Percentiles rank a stretch among this genome's conserved stretches.
Evolutionary conservation across 2,888 invertebrate species (phyloP).

Genomic region (Achlya flavicornis): DNA sequence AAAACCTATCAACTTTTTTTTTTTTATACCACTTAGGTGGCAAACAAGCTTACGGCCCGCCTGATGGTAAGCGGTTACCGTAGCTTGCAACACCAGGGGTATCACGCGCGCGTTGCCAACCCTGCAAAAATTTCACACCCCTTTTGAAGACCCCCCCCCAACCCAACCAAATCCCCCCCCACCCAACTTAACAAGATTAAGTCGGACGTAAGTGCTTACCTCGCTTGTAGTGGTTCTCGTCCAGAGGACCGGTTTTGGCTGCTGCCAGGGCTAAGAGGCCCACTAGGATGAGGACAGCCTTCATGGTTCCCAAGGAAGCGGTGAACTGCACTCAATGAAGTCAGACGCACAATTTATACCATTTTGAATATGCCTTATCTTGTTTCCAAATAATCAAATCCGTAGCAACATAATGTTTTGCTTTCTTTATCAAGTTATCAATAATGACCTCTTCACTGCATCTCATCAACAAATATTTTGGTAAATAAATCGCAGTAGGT

Average conservation of each 20-base stretch:
- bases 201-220: slow-evolving; percentile 37
- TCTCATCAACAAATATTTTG: slow-evolving; percentile 6
- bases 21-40: too few relatives aligned
- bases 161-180: too few relatives aligned
- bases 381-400: slow-evolving; percentile 18
- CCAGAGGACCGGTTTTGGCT: slow-evolving; percentile 49
- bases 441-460: slow-evolving; percentile 11
- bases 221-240: slow-evolving; percentile 42
- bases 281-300: slow-evolving; percentile 74
- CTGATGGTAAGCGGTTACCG: too few relatives aligned
- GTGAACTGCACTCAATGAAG: slow-evolving; percentile 57
- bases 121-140: too few relatives aligned
- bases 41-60: too few relatives aligned
- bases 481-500: neutral
- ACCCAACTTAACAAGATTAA: too few relatives aligned
- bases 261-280: slow-evolving; percentile 66
- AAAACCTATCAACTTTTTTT: too few relatives aligned
- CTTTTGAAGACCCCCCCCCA: too few relatives aligned
- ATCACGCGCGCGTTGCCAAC: too few relatives aligned
- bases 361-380: slow-evolving; percentile 18
- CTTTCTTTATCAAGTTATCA: slow-evolving; percentile 29
- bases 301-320: slow-evolving; percentile 65
- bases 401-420: slow-evolving; percentile 27
- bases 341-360: slow-evolving; percentile 37
- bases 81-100: too few relatives aligned